These are phyloP conservation scores for Apogon talboti DNA, from an alignment of 2,797 vertebrate genomes.

Conservation along the genomic window DNA sequence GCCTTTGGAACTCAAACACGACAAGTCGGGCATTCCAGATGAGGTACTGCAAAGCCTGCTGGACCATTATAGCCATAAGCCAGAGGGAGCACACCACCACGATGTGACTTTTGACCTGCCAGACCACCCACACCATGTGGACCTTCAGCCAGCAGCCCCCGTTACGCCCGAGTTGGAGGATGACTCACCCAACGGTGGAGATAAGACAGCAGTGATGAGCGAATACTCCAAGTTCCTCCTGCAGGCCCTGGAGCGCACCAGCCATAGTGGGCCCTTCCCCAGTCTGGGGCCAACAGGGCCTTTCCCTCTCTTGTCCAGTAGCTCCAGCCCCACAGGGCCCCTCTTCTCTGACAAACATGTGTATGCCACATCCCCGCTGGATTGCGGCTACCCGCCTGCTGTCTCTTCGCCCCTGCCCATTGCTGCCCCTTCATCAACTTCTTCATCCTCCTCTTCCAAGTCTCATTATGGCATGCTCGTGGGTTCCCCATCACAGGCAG, in stretches of 20 bases:
- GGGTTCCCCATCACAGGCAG: conserved; percentile 90
- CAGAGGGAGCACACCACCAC: conserved; percentile 89
- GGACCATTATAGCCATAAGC: conserved; percentile 97
- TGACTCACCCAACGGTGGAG: conserved; percentile 89
- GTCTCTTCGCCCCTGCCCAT: conserved; percentile 95
- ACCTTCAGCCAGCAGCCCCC: conserved; percentile 91
- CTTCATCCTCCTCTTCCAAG: conserved; percentile 92
- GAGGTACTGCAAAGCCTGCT: conserved; percentile 98
- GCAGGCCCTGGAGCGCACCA: conserved; percentile 97
- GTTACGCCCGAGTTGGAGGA: conserved; percentile 91
- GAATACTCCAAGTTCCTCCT: conserved; percentile 99
- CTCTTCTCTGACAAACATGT: conserved; percentile 96
- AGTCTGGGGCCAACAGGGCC: conserved; percentile 91
- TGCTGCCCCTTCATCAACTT: conserved; percentile 83
- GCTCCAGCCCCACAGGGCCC: conserved; percentile 90
- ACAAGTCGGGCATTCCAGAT: conserved; percentile 98
- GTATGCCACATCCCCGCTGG: conserved; percentile 93
- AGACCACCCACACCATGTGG: conserved; percentile 91
- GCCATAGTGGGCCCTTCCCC: conserved; percentile 92
- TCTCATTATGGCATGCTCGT: conserved; percentile 97
- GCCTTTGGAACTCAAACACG: conserved; percentile 94
- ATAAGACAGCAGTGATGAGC: conserved; percentile 94
- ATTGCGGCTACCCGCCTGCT: conserved; percentile 93
- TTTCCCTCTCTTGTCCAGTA: conserved; percentile 92
- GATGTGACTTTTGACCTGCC: conserved; percentile 94